Base-by-base conservation (phyloP, 2,888 invertebrate species). In the Diploptera punctata region DNA sequence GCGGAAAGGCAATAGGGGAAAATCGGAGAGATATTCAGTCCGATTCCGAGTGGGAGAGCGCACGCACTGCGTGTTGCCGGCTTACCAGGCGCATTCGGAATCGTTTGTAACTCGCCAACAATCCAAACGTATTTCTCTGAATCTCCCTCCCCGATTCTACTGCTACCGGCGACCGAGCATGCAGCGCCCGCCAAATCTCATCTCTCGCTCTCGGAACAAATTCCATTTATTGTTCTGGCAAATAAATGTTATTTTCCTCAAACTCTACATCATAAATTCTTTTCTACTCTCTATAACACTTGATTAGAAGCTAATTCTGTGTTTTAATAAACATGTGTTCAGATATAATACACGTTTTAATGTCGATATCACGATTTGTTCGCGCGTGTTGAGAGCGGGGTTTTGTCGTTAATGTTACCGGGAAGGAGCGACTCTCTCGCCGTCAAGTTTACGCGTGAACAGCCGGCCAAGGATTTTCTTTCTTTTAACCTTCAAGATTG, bases 31-130 rank as follows among this genome's bases (percentile, higher is more conserved):
- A 67, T 49, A 67, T 67, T 67, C 26, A 49, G 26, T 43, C 57
- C 67, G 73, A 75, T 75, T 75, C 73, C 69, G 73, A 73, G 73
- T 72, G 26, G 60, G 67, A 72, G 60, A 52, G 68, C 69, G 74
- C 71, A 74, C 68, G 71, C 69, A 62, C 19, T 68, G 67, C 21
- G 70, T 24, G 49, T 31, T 33, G 61, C 57, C 49, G 31, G 67
- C 29, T 21, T 65, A 29, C 49, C 67, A 43, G 61, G 60, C 61
- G 61, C 26, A 67, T 47, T 38, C 43, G n/a, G 62, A 43, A n/a
- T n/a, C n/a, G n/a, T n/a, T n/a, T n/a, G n/a, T n/a, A n/a, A n/a
- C n/a, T n/a, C n/a, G n/a, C n/a, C n/a, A n/a, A n/a, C n/a, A n/a
- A n/a, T n/a, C n/a, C n/a, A n/a, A n/a, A n/a, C n/a, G n/a, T n/a